Conservation (phyloP, 2,888 invertebrate genomes). For the Lacanobia wlatinum region DNA sequence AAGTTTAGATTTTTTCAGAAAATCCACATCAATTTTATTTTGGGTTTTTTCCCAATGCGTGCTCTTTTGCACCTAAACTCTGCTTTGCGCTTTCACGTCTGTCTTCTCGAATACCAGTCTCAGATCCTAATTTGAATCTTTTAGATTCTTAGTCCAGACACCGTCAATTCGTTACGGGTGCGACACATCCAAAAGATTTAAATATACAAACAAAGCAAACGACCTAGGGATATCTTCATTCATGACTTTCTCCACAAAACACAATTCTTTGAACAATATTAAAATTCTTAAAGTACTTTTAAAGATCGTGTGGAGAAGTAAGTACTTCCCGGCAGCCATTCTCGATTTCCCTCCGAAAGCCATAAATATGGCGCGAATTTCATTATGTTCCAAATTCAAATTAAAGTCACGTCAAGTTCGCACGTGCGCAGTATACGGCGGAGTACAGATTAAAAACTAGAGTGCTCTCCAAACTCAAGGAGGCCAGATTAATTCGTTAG, state of each 20-base stretch:
- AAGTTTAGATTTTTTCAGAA: too few species aligned
- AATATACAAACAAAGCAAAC: neutral
- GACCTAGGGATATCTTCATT: neutral
- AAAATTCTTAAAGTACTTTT: conserved; percentile 48
- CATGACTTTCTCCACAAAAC: conserved; percentile 18
- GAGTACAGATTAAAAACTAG: conserved; percentile 77
- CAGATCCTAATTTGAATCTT: too few species aligned
- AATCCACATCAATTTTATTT: too few species aligned
- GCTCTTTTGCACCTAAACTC: too few species aligned
- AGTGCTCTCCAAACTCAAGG: conserved; percentile 71
- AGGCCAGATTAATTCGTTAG: conserved; percentile 65
- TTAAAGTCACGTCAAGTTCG: conserved; percentile 87
- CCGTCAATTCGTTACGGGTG: too few species aligned
- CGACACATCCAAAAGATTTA: too few species aligned
- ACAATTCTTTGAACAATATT: conserved; percentile 41
- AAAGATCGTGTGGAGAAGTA: conserved; percentile 64
- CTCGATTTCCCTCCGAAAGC: conserved; percentile 83
- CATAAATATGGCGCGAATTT: conserved; percentile 88
- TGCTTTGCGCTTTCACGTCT: too few species aligned
- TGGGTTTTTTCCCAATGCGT: too few species aligned
- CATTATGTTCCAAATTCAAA: conserved; percentile 88
- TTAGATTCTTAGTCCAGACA: too few species aligned
- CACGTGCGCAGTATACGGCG: conserved; percentile 82
- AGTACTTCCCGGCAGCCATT: conserved; percentile 74
- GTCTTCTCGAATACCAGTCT: too few species aligned